Conservation (phyloP, 2,113 vertebrate species). For the Coreoperca whiteheadi region DNA sequence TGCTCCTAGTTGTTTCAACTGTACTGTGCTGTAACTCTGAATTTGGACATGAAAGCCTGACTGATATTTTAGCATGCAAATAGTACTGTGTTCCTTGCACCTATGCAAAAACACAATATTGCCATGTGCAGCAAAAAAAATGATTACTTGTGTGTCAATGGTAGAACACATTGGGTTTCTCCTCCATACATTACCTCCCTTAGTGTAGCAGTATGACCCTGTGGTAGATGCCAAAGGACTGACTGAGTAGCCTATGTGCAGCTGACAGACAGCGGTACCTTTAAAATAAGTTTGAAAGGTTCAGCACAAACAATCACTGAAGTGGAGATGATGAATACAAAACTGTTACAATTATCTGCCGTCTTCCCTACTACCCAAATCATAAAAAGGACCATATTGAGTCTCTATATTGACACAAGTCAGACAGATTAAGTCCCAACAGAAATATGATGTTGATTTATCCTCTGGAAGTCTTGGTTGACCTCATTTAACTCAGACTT, state of each 20-base stretch:
- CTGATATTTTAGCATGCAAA: neutral
- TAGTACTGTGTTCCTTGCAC: neutral
- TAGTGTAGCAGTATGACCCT: neutral
- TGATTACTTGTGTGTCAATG: neutral
- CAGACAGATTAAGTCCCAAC: neutral
- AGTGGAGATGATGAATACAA: neutral
- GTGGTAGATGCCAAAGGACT: neutral
- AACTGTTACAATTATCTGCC: neutral
- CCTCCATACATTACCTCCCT: neutral
- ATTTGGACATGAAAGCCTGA: neutral
- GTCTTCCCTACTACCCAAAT: neutral
- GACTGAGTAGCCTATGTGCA: neutral
- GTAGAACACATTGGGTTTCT: neutral
- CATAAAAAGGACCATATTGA: conserved; percentile 21
- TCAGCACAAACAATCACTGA: neutral
- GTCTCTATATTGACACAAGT: neutral
- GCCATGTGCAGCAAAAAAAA: neutral
- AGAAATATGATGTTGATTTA: conserved; percentile 7
- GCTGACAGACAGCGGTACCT: neutral
- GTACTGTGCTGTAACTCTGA: neutral
- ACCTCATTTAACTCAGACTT: conserved; percentile 23
- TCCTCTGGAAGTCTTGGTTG: neutral
- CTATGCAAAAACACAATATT: neutral
- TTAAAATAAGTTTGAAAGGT: conserved; percentile 1
- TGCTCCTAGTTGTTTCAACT: neutral